Percentiles rank a stretch among this genome's conserved stretches.
Conservation (phyloP, 2,888 invertebrate species). For the Himalopsyche kuldschensis region DNA sequence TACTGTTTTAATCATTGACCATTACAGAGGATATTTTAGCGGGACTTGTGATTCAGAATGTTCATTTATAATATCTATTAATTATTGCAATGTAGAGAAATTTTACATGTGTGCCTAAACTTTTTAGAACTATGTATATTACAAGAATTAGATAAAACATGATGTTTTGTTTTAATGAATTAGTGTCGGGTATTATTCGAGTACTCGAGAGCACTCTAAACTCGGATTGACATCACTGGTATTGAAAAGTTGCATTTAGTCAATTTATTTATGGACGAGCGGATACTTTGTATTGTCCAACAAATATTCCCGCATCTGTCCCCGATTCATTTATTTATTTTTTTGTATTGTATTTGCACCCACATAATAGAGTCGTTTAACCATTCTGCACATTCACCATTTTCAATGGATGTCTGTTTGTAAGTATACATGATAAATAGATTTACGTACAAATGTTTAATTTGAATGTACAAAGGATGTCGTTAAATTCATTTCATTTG, state of each 20-base stretch:
- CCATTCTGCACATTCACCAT: not conserved
- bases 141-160: too few species aligned
- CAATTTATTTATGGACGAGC: conserved; percentile 30
- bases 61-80: too few species aligned
- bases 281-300: conserved; percentile 11
- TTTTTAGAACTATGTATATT: too few species aligned
- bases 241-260: conserved; percentile 17
- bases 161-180: too few species aligned
- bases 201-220: too few species aligned
- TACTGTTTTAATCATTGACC: too few species aligned
- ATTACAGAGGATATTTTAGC: too few species aligned
- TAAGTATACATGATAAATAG: not conserved
- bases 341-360: conserved; percentile 7
- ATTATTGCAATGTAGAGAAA: too few species aligned
- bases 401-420: not conserved
- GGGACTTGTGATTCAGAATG: too few species aligned
- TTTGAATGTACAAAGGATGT: not conserved
- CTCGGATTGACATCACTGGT: too few species aligned
- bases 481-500: not conserved
- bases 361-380: conserved; percentile 3
- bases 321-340: not conserved
- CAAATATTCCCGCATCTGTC: conserved; percentile 24
- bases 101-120: too few species aligned
- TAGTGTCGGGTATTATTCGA: too few species aligned
- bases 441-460: not conserved